Conservation (phyloP, 2,888 invertebrate genomes). For the Euplagia quadripunctaria region DNA sequence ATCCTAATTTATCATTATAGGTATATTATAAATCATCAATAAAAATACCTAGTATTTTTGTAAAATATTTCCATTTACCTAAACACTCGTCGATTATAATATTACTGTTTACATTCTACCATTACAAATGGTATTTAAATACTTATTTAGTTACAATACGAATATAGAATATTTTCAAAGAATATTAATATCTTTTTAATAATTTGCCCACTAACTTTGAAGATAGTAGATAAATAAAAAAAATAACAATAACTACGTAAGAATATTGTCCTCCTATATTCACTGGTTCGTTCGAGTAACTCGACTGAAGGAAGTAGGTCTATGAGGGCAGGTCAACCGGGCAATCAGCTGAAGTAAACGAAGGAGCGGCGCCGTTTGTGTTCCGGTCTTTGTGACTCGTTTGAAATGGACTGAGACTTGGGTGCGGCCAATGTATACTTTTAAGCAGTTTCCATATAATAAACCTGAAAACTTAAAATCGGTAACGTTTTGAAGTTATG, state of each 20-base stretch:
- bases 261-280: background rate
- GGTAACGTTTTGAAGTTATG: background rate
- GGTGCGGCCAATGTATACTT: slow-evolving; percentile 8
- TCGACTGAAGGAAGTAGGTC: slow-evolving; percentile 19
- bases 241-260: background rate
- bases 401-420: slow-evolving; percentile 14
- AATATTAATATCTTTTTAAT: too few relatives aligned
- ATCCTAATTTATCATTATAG: too few relatives aligned
- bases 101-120: too few relatives aligned
- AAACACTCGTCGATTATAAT: too few relatives aligned
- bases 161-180: too few relatives aligned
- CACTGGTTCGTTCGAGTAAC: background rate
- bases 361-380: slow-evolving; percentile 27
- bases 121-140: too few relatives aligned
- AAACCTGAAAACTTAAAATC: background rate
- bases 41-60: too few relatives aligned
- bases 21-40: too few relatives aligned
- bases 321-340: slow-evolving; percentile 25
- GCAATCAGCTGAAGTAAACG: slow-evolving; percentile 25
- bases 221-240: too few relatives aligned
- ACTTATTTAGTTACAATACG: too few relatives aligned
- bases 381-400: slow-evolving; percentile 22
- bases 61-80: too few relatives aligned
- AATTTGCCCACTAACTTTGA: too few relatives aligned
- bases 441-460: background rate